Base-by-base conservation (phyloP, 2,113 vertebrate genomes). In the Tonatia bakeri region DNA sequence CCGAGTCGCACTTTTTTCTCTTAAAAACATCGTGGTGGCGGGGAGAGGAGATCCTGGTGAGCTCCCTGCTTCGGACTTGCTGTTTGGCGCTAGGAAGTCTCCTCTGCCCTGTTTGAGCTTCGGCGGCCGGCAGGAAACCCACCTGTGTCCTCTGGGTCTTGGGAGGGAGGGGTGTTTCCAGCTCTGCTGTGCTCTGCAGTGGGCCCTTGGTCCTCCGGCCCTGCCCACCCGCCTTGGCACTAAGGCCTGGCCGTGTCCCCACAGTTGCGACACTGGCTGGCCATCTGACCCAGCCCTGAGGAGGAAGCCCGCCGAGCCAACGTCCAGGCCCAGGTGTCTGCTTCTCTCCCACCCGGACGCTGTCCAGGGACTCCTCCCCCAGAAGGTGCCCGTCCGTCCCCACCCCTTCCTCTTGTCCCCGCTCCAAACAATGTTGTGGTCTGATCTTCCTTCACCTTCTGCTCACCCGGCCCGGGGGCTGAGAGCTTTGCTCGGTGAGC, bases 241-340 rank as follows among this genome's bases (percentile, higher is more conserved):
- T 16, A 47, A 20, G 36, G 5, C 15, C 92, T 94, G 4, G 0
- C 1, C 4, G 0, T 97, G 38, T 95, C 81, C 56, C 96, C 90
- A 61, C 98, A 99, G 98, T 93, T 98, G 94, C 97, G 98, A 1
- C 98, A 99, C 96, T 99, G 98, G 98, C 82, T 99, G 97, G 97
- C 98, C 92, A 98, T 99, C 98, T 99, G 98, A 99, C 43, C 69
- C 52, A 45, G 52, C 92, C 65, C 47, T 0, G 12, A 96, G 59
- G 92, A 96, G 89, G 97, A 97, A 88, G 50, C 72, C 97, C 90
- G 26, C 50, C 40, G 33, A 7, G 81, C 93, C 97, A 89, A 94
- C 4, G 43, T 96, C 96, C 97, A 91, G 88, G 94, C 84, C 95
- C 89, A 97, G 91, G 93, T 26, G 15, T 59, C 79, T 38, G 36